phyloP scores from a whole-genome alignment of 1,140 invertebrate species.

The Stegodyphus dumicola region DNA sequence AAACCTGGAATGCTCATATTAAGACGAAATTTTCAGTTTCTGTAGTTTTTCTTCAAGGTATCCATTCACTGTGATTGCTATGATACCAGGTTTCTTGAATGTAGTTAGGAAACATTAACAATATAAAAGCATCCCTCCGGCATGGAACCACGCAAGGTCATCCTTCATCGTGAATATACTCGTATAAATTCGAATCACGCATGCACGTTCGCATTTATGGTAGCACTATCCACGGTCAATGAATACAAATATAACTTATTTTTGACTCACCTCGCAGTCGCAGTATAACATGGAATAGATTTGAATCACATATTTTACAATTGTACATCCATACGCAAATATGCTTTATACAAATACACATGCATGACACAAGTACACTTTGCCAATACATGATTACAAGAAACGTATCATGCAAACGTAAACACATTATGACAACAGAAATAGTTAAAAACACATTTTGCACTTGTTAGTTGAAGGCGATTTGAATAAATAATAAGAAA shows the following conservation, averaged over 20 bases:
- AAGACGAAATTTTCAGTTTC: too few relatives aligned
- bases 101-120: too few relatives aligned
- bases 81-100: too few relatives aligned
- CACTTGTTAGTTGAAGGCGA: not conserved
- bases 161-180: too few relatives aligned
- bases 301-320: not conserved
- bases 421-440: constrained; percentile 16
- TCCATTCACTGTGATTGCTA: too few relatives aligned
- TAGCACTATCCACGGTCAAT: too few relatives aligned
- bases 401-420: constrained; percentile 31
- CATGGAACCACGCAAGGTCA: too few relatives aligned
- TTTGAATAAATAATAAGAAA: not conserved
- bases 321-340: not conserved
- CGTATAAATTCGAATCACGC: too few relatives aligned
- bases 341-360: constrained; percentile 34
- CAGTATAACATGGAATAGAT: not conserved
- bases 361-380: constrained; percentile 35
- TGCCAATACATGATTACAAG: not conserved
- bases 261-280: not conserved
- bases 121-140: too few relatives aligned
- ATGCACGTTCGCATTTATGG: too few relatives aligned
- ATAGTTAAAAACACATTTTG: not conserved
- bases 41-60: too few relatives aligned
- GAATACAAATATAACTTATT: not conserved
- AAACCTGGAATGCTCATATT: too few relatives aligned